phyloP scores from a whole-genome alignment of 2,113 vertebrate species.

The Oreochromis spilurus region DNA sequence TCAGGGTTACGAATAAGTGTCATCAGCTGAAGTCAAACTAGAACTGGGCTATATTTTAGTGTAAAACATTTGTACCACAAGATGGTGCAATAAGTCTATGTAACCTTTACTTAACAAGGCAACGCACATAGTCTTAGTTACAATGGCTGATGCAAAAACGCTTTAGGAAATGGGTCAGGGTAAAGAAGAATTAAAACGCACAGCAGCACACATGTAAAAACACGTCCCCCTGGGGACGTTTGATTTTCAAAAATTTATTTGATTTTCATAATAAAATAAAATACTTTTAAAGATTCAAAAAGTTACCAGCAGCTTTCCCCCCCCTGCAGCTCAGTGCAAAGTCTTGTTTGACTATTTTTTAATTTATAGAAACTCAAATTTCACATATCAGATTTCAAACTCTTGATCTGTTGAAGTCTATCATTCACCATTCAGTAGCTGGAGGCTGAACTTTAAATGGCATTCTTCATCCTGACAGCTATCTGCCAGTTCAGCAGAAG shows the following conservation, averaged over 20 bases:
- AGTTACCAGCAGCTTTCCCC: background rate
- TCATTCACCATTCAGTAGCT: background rate
- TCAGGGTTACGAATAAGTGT: background rate
- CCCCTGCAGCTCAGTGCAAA: background rate
- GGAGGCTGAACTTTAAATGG: background rate
- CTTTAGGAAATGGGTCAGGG: background rate
- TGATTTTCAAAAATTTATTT: too few species aligned
- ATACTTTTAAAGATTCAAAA: background rate
- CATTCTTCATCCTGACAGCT: background rate
- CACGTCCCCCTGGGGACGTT: background rate
- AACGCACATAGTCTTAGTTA: background rate
- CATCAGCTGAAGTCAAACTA: background rate
- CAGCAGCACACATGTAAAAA: background rate
- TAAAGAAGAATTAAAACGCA: background rate
- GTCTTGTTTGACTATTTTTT: background rate
- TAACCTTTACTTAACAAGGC: background rate
- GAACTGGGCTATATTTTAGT: background rate
- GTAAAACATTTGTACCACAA: background rate
- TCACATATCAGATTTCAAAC: background rate
- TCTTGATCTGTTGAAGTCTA: background rate
- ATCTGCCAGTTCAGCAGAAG: background rate
- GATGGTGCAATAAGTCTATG: background rate
- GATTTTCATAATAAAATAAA: background rate
- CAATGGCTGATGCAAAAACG: background rate
- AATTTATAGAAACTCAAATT: background rate